Base-by-base conservation (phyloP, 1,140 invertebrate genomes). In the Hylyphantes graminicola region DNA sequence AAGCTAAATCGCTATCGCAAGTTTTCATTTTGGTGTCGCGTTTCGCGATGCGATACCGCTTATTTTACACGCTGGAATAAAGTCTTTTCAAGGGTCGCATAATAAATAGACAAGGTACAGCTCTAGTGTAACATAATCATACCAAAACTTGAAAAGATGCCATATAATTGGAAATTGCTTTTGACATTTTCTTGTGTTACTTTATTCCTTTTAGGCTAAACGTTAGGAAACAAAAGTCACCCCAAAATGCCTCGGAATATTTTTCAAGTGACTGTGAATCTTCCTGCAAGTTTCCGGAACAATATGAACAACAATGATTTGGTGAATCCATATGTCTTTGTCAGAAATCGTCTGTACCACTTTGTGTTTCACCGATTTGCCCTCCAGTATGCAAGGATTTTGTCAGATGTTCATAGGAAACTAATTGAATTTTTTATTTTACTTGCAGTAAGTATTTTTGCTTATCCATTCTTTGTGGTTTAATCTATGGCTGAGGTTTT, bases 341-440 rank as follows among this genome's bases (percentile, higher is more conserved):
- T 59, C 15, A 63, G 73, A 53, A 76, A 76, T 48, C 17, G 59
- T 10, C 54, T 76, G 12, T 76, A 76, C 21, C 73, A 63, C 63
- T 61, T 76, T 50, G 51, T 63, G 13, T 76, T 76, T 76, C 19
- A 61, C 48, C 73, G 73, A 13, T 76, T 76, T 63, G 13, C 55
- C 2, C 13, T 76, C 5, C 10, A 48, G 3, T 76, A 76, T 51
- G 73, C 73, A 0, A 51, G 57, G 17, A n/a, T 76, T 6, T 76
- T 76, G 59, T 50, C 55, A 15, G 57, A 76, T n/a, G n/a, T 51
- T 17, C 73, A 61, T 7, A 76, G 73, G 19, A 61, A 63, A 19
- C 8, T 76, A 10, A 61, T 76, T 50, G 73, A 76, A 63, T 76
- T 76, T 63, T 61, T 76, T 11, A 12, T 76, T 10, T 63, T 76